phyloP scores from a whole-genome alignment of 2,113 vertebrate genomes.

The Ellobius talpinus region DNA sequence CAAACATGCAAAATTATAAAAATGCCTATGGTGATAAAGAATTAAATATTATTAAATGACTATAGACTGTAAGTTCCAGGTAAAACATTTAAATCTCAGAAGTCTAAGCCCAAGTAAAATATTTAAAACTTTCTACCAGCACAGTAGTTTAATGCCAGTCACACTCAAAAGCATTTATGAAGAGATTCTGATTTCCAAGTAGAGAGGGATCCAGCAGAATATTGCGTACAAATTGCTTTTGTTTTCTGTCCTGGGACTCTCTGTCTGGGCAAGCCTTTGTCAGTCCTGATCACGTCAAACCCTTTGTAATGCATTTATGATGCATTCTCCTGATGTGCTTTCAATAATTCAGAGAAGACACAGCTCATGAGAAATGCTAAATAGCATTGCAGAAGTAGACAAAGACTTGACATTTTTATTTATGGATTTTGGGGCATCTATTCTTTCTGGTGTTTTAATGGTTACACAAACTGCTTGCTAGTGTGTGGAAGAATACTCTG shows the following conservation, averaged over 20 bases:
- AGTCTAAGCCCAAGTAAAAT: background rate
- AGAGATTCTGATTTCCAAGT: background rate
- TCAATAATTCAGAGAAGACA: background rate
- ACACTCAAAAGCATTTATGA: background rate
- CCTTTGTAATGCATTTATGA: background rate
- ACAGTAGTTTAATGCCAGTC: background rate
- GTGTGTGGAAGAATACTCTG: background rate
- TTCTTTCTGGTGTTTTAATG: background rate
- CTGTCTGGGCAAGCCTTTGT: background rate
- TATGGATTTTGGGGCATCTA: background rate
- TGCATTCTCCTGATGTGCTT: background rate
- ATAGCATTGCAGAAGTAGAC: background rate
- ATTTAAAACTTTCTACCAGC: background rate
- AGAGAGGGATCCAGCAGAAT: background rate
- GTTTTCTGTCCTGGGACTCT: fast-evolving
- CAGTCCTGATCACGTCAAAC: background rate
- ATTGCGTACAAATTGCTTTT: background rate
- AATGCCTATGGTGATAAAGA: background rate
- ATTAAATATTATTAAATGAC: background rate
- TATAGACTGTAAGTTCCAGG: background rate
- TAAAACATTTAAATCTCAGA: background rate
- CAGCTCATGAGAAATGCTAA: background rate
- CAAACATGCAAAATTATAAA: background rate
- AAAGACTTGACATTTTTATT: background rate
- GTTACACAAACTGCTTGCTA: background rate